Evolutionary conservation across 1,140 invertebrate genomes (phyloP), one percentile per base, ranked within the genome.

Genomic region (Apis florea): DNA sequence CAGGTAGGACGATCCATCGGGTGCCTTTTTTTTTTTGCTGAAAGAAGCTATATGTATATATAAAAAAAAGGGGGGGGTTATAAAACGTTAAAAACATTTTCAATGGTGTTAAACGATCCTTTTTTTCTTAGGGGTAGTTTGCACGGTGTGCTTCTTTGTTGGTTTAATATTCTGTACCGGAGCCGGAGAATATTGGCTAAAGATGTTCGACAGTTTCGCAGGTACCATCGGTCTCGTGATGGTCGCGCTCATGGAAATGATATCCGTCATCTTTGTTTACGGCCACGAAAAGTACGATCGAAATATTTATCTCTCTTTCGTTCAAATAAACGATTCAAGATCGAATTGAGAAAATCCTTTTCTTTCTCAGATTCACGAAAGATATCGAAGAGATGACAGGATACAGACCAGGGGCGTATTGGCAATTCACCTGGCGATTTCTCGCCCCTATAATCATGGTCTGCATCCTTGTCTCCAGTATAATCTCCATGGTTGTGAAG

Each of bases 111-210:
- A 5, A 70, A 59, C 17, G 24, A 76, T 15, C 9, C 21, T 40
- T 64, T 1, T 4, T 84, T 61, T 90, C 94, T 59, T 92, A 97
- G 97, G 96, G 76, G 94, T 96, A 70, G 95, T 98, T 6, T 98
- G 98, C 92, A 88, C 96, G 0, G 94, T 97, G 74, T 98, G 97
- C 89, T 98, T 98, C 94, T 93, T 96, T 83, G 96, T 98, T 79
- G 98, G 98, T 47, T 94, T 98, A 72, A 96, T 98, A 75, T 99
- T 99, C 94, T 97, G 97, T 83, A 98, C 97, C 59, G 97, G 98
- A 77, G 97, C 98, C 67, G 98, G 98, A 47, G 97, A 98, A 93
- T 99, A 99, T 92, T 98, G 98, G 98, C 95, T 99, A 19, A 97
- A 97, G 91, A 95, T 99, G 95, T 99, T 99, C 93, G 98, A 99